phyloP scores from a whole-genome alignment of 2,797 vertebrate genomes.

The Pangasius larnaudii region DNA sequence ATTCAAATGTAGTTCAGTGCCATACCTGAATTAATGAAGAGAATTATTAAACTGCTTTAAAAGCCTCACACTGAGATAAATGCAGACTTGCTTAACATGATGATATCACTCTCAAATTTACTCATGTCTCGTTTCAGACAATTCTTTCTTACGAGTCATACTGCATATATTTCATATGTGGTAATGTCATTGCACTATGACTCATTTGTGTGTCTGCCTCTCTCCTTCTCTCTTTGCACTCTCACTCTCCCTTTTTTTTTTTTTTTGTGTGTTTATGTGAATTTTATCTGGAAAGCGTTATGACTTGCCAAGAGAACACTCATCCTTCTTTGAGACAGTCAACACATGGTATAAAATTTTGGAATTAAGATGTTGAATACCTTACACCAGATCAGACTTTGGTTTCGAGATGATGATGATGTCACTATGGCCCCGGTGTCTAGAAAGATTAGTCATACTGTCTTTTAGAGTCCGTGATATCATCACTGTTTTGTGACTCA shows the following conservation, averaged over 20 bases:
- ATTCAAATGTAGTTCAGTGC: not conserved
- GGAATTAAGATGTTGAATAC: slow-evolving; percentile 58
- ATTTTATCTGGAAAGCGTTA: slow-evolving; percentile 59
- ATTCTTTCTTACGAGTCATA: slow-evolving; percentile 53
- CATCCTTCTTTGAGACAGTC: slow-evolving; percentile 56
- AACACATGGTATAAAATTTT: slow-evolving; percentile 58
- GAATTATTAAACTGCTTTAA: slow-evolving; percentile 32
- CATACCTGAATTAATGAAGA: not conserved
- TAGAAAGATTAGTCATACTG: slow-evolving; percentile 59
- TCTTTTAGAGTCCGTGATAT: slow-evolving; percentile 59
- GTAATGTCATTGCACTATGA: slow-evolving; percentile 60
- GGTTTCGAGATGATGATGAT: slow-evolving; percentile 57
- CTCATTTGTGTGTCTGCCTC: slow-evolving; percentile 55
- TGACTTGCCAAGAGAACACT: slow-evolving; percentile 56
- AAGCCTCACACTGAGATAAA: slow-evolving; percentile 36
- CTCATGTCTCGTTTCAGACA: slow-evolving; percentile 52
- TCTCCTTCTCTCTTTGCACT: slow-evolving; percentile 47
- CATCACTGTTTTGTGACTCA: slow-evolving; percentile 59
- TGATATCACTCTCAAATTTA: slow-evolving; percentile 56
- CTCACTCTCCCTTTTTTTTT: slow-evolving; percentile 46
- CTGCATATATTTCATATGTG: slow-evolving; percentile 59
- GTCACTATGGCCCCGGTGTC: slow-evolving; percentile 55
- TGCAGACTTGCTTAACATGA: slow-evolving; percentile 49
- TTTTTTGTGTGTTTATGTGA: slow-evolving; percentile 57
- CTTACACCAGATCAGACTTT: slow-evolving; percentile 53